These are phyloP conservation scores for Neosilurus mollespiculum DNA, from an alignment of 2,797 vertebrate genomes.

Conservation along the genomic window DNA sequence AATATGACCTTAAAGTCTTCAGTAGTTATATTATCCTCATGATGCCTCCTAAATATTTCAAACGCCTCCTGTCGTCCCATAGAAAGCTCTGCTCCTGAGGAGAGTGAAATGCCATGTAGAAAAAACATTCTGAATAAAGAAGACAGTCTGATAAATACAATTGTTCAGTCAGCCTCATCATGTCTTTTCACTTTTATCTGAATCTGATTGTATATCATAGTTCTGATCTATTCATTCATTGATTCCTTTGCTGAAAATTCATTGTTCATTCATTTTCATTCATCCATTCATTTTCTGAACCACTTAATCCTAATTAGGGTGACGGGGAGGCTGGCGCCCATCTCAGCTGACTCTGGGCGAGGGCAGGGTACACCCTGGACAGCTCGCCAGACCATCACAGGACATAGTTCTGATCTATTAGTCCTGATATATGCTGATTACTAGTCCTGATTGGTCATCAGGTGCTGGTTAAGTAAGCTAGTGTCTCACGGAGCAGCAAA, in stretches of 20 bases:
- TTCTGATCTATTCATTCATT: neutral
- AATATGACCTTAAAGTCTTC: slow-evolving; percentile 86
- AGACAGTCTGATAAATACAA: neutral
- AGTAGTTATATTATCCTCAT: slow-evolving; percentile 76
- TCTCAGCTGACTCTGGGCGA: too few relatives aligned
- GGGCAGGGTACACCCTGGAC: too few relatives aligned
- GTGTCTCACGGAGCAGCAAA: too few relatives aligned
- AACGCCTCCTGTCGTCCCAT: slow-evolving; percentile 87
- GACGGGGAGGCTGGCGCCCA: too few relatives aligned
- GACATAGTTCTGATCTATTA: too few relatives aligned
- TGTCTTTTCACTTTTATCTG: neutral
- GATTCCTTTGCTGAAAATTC: too few relatives aligned
- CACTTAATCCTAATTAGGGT: too few relatives aligned
- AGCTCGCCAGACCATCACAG: too few relatives aligned
- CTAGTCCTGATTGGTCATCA: neutral
- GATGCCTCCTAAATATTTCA: slow-evolving; percentile 83
- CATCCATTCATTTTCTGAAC: too few relatives aligned
- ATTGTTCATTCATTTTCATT: too few relatives aligned
- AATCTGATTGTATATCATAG: neutral
- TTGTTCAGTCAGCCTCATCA: neutral
- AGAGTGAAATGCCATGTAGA: slow-evolving; percentile 28
- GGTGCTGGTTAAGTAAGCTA: neutral
- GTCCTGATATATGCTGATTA: too few relatives aligned
- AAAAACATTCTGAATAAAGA: slow-evolving; percentile 15
- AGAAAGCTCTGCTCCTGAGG: slow-evolving; percentile 75